Evolutionary conservation across 2,888 invertebrate species (phyloP).

Genomic region (Rapana venosa): DNA sequence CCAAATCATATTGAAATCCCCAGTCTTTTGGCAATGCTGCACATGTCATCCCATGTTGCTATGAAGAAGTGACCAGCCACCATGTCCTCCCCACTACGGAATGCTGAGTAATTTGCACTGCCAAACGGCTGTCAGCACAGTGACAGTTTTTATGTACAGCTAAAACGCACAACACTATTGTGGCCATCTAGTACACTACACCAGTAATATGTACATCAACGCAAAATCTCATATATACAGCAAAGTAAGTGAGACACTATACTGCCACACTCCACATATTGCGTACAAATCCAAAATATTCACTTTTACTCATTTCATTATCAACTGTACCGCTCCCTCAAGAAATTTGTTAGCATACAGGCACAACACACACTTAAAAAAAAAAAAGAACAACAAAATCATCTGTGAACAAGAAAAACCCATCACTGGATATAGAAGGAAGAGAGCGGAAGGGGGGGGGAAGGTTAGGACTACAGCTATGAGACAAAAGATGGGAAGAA

Average conservation of each 20-base stretch:
- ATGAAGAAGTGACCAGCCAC: not conserved
- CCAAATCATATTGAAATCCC: no score
- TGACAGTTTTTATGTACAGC: not conserved
- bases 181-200: not conserved
- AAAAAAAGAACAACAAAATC: no score
- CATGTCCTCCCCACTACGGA: not conserved
- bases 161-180: not conserved
- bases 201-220: no score
- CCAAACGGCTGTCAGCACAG: not conserved
- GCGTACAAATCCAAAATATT: not conserved
- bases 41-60: not conserved
- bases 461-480: no score
- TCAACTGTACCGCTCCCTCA: no score
- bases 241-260: not conserved
- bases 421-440: no score
- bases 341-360: no score
- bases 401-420: no score
- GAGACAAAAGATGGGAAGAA: no score
- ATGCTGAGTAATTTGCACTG: conserved; percentile 2
- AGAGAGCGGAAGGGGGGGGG: no score
- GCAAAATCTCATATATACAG: not conserved
- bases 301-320: not conserved
- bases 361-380: no score
- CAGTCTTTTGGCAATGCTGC: not conserved
- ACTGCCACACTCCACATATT: not conserved